Conservation (phyloP, 2,113 vertebrate species). For the Epinephelus lanceolatus region DNA sequence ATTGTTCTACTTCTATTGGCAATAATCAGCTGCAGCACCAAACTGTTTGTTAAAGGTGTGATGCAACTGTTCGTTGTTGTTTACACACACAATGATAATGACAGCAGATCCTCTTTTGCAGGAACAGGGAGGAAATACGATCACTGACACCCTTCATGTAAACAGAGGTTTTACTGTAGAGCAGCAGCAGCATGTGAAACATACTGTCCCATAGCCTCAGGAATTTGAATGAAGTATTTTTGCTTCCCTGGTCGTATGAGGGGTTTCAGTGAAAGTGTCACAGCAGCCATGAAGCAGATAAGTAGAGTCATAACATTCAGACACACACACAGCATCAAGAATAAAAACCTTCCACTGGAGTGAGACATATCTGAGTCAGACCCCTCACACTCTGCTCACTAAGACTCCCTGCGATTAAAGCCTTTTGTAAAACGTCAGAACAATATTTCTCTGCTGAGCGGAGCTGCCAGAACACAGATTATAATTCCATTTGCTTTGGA, state of each 20-base stretch:
- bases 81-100: background rate
- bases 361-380: background rate
- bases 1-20: background rate
- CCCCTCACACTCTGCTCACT: background rate
- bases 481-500: slow-evolving; percentile 42
- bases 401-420: slow-evolving; percentile 21
- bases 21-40: background rate
- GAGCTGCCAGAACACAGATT: slow-evolving; percentile 29
- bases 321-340: background rate
- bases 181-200: background rate
- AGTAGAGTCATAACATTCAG: background rate
- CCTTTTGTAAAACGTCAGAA: slow-evolving; percentile 29
- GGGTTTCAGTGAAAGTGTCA: no score
- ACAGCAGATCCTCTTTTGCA: background rate
- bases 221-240: background rate
- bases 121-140: background rate
- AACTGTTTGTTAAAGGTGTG: background rate
- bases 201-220: background rate
- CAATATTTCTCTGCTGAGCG: slow-evolving; percentile 29
- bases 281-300: no score
- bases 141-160: background rate
- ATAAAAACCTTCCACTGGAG: background rate
- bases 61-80: background rate
- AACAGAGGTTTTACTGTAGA: background rate
- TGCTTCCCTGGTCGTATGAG: background rate